Conservation (phyloP, 2,888 invertebrate genomes). For the Heteromurus nitidus region DNA sequence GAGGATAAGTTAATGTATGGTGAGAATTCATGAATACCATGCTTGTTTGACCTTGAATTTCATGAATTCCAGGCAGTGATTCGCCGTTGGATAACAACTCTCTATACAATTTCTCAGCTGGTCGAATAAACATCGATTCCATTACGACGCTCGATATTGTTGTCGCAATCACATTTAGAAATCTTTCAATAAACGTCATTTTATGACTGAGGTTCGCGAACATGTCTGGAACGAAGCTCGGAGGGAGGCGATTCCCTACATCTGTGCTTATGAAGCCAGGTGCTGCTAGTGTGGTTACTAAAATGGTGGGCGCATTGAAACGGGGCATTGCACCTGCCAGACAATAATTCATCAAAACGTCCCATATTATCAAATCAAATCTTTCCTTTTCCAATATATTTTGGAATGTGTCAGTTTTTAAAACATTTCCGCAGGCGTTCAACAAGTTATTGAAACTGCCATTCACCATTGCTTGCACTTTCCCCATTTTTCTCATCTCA, state of each 20-base stretch:
- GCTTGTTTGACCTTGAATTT: constrained; percentile 84
- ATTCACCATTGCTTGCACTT: neutral
- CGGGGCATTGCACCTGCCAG: constrained; percentile 66
- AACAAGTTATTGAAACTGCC: constrained; percentile 34
- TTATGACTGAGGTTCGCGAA: constrained; percentile 70
- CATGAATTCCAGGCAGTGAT: constrained; percentile 82
- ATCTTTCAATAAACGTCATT: constrained; percentile 74
- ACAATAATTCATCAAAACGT: constrained; percentile 77
- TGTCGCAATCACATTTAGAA: constrained; percentile 70
- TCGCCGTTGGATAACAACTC: constrained; percentile 76
- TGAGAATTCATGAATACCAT: constrained; percentile 90
- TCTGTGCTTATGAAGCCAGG: constrained; percentile 46
- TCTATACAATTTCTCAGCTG: constrained; percentile 54
- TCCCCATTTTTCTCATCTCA: constrained; percentile 15
- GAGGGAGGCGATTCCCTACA: constrained; percentile 68
- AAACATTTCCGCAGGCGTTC: neutral
- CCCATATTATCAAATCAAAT: constrained; percentile 74
- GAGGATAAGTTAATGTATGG: constrained; percentile 85
- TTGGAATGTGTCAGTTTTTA: constrained; percentile 29
- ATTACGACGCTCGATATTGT: no score
- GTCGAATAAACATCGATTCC: constrained; percentile 30
- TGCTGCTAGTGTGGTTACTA: constrained; percentile 55
- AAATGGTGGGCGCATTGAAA: constrained; percentile 58
- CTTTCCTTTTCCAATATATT: constrained; percentile 39
- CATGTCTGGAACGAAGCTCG: constrained; percentile 74